Conservation (phyloP, 1,140 invertebrate genomes). For the Trichonephila clavata region DNA sequence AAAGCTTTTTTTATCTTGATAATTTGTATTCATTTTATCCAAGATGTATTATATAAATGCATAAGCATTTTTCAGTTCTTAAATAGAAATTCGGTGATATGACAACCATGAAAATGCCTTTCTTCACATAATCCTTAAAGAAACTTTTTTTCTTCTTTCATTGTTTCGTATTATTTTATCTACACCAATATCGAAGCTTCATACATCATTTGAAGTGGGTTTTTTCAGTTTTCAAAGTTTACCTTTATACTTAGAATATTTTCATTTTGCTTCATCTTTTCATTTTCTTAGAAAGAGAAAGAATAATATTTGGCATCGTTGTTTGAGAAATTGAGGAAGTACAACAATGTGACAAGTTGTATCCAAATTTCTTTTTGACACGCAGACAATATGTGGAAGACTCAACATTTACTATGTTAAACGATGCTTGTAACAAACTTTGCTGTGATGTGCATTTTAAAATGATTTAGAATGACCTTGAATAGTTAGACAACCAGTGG, state of each 20-base stretch:
- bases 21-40: too few relatives aligned
- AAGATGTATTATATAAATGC: too few relatives aligned
- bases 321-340: neutral
- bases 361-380: neutral
- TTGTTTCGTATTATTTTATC: neutral
- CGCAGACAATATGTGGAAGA: too few relatives aligned
- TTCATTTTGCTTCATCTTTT: neutral
- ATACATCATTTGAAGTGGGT: neutral
- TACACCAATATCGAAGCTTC: neutral
- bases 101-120: neutral
- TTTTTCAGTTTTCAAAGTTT: neutral
- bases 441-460: too few relatives aligned
- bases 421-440: too few relatives aligned
- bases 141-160: neutral
- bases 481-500: too few relatives aligned
- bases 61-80: too few relatives aligned
- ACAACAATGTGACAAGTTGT: neutral
- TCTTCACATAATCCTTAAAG: neutral
- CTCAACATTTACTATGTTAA: too few relatives aligned
- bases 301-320: neutral
- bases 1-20: too few relatives aligned
- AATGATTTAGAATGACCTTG: too few relatives aligned
- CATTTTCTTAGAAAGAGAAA: neutral
- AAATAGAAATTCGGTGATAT: too few relatives aligned
- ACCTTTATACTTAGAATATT: neutral